Base-by-base conservation (phyloP, 2,888 invertebrate genomes). In the Andrena bucephala region DNA sequence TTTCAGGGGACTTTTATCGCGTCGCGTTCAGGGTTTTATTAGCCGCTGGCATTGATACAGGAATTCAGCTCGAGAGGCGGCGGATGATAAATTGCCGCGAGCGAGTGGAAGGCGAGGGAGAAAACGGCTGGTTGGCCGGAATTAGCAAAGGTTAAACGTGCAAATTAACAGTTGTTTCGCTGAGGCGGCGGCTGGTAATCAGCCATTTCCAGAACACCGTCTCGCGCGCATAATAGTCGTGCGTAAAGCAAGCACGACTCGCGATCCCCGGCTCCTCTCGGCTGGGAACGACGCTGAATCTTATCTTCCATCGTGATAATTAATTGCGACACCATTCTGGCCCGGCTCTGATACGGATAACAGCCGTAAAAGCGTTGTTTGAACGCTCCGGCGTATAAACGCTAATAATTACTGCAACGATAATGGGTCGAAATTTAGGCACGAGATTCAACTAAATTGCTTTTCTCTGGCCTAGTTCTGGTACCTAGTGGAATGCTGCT, bases 61-160 rank as follows among this genome's bases (percentile, higher is more conserved):
- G 20, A n/a, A 52, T 52, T 7, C 52, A 52, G 52, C 20, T 20
- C 2, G 20, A 52, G 52, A 20, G 52, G 8, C 52, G 52, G 7
- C 2, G 52, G 8, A 20, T 27, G 24, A 57, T 57, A 24, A 57
- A 57, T 27, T 27, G 20, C 24, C 7, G 8, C 20, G 54, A 24
- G 20, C 57, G 27, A 24, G 57, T 57, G 57, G 57, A 24, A 24
- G 27, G 20, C 54, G 8, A 57, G 27, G 24, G 57, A 24, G 24
- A 57, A 57, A 57, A 42, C n/a, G 16, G 16, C 33, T 13, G 33
- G 42, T 65, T 50, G 59, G 33, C 27, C 7, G 48, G 81, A 85
- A 88, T 90, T 87, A 84, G 80, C 68, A 71, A 84, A 88, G 89
- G 87, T 90, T 90, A 90, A 91, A 81, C 83, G 86, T 65, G 77